These are phyloP conservation scores for Enoplosus armatus DNA, from an alignment of 2,797 vertebrate genomes.

Conservation along the genomic window DNA sequence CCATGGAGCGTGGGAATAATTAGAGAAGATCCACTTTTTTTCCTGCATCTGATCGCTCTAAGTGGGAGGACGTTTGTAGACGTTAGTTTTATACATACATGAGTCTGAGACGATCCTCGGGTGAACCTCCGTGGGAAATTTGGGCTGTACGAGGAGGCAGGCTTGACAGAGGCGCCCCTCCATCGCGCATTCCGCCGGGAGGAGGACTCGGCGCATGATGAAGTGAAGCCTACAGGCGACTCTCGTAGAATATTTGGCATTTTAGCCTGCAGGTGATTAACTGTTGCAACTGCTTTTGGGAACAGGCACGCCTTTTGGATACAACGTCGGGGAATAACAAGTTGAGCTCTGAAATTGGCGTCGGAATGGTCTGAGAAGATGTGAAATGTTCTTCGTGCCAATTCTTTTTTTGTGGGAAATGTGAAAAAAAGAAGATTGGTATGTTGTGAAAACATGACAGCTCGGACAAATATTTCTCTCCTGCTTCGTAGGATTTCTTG, in stretches of 20 bases:
- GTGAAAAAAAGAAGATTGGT: conserved; percentile 17
- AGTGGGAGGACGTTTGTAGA: conserved; percentile 11
- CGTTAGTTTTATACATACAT: neutral
- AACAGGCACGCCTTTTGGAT: conserved; percentile 53
- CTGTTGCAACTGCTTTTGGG: conserved; percentile 46
- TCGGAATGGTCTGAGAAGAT: conserved; percentile 40
- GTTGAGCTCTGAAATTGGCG: conserved; percentile 31
- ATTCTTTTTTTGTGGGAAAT: conserved; percentile 17
- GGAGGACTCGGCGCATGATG: conserved; percentile 56
- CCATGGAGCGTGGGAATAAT: conserved; percentile 48
- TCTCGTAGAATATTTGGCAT: conserved; percentile 32
- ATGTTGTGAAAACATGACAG: conserved; percentile 7
- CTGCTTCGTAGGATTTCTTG: conserved; percentile 50
- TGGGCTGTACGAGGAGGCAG: conserved; percentile 46
- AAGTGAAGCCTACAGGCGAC: conserved; percentile 64
- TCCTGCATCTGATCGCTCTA: neutral
- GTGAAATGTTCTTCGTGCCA: conserved; percentile 31
- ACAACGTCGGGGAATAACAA: conserved; percentile 51
- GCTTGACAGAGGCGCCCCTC: conserved; percentile 59
- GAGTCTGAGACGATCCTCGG: conserved; percentile 3
- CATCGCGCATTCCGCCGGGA: conserved; percentile 56
- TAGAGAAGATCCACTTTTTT: conserved; percentile 60
- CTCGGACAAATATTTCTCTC: conserved; percentile 39
- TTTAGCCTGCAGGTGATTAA: conserved; percentile 47
- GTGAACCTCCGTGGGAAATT: conserved; percentile 62